Evolutionary conservation across 2,113 vertebrate species (phyloP).

Genomic region (Cinclus mexicanus): DNA sequence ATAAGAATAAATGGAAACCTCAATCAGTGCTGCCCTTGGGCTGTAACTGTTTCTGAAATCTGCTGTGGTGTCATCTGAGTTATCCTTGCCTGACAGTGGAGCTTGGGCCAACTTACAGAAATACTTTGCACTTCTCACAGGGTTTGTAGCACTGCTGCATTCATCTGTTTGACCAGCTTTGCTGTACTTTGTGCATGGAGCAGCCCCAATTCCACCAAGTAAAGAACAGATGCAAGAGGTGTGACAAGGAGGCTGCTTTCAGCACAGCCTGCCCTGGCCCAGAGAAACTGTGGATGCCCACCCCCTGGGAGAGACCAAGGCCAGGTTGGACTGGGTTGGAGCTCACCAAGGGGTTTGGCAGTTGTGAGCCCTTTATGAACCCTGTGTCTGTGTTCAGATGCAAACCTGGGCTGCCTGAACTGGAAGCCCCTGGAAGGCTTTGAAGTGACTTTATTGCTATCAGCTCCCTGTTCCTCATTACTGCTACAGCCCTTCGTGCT

Average conservation of each 20-base stretch:
- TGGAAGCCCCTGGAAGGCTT: slow-evolving; percentile 6
- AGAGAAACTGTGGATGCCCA: background rate
- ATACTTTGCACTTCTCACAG: fast-evolving
- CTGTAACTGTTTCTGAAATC: background rate
- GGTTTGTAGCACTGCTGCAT: background rate
- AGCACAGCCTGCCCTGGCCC: background rate
- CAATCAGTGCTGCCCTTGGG: background rate
- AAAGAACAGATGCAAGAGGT: background rate
- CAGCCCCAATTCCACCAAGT: fast-evolving
- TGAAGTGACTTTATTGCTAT: slow-evolving; percentile 60
- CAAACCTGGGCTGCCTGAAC: background rate
- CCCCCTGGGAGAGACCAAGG: background rate
- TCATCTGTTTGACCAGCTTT: background rate
- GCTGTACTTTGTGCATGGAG: background rate
- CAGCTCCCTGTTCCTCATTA: slow-evolving; percentile 62
- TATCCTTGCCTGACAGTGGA: background rate
- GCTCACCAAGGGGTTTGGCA: background rate
- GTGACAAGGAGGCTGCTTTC: background rate
- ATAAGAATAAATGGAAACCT: background rate
- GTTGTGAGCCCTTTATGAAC: background rate
- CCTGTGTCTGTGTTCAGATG: background rate
- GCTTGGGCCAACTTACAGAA: background rate
- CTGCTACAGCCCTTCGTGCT: slow-evolving; percentile 34
- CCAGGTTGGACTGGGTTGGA: fast-evolving
- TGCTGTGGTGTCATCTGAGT: background rate